Evolutionary conservation across 2,888 invertebrate species (phyloP).

Genomic region (Scaptomyza cyrtandrae): DNA sequence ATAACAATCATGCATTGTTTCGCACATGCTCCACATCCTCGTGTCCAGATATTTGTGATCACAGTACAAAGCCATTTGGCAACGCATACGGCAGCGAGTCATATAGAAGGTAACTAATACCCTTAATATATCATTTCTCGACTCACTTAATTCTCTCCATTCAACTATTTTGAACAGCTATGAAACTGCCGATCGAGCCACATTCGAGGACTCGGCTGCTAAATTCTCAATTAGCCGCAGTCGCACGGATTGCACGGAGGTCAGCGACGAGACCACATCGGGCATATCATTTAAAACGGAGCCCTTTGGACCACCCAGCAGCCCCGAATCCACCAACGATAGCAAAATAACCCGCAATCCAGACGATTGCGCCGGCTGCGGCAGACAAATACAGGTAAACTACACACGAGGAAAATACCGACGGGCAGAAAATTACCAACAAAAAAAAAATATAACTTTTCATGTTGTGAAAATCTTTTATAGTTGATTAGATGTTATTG

Average conservation of each 20-base stretch:
- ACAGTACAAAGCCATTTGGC: conserved; percentile 83
- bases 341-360: conserved; percentile 80
- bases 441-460: no score
- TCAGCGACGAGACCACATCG: conserved; percentile 82
- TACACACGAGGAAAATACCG: conserved; percentile 5
- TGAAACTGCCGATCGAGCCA: conserved; percentile 83
- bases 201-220: conserved; percentile 83
- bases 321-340: conserved; percentile 84
- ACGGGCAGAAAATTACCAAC: not conserved
- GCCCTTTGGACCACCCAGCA: conserved; percentile 84
- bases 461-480: no score
- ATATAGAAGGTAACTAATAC: conserved; percentile 82
- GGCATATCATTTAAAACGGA: conserved; percentile 84
- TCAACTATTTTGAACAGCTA: conserved; percentile 70
- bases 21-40: conserved; percentile 83
- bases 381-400: conserved; percentile 89
- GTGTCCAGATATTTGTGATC: conserved; percentile 84
- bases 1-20: conserved; percentile 84
- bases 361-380: conserved; percentile 93
- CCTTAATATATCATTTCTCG: no score
- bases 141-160: not conserved
- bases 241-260: conserved; percentile 82
- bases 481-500: no score
- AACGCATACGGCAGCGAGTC: conserved; percentile 83
- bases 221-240: conserved; percentile 83